Evolutionary conservation across 2,888 invertebrate species (phyloP), one percentile per base, ranked within the genome.

Genomic region (Therioaphis trifolii): DNA sequence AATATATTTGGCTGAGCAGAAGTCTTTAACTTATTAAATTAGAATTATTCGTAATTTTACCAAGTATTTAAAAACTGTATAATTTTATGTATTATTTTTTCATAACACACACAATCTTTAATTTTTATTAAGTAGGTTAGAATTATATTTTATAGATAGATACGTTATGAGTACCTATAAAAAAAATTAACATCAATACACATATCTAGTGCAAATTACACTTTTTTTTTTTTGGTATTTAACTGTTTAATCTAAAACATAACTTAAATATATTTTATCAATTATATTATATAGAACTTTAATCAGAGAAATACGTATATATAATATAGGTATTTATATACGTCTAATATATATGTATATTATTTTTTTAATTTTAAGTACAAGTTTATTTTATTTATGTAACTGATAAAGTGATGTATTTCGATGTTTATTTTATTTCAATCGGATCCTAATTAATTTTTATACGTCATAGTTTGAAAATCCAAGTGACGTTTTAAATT

Each of bases 331-430:
- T 46, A 46, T 58, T 1, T 21, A 2, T 55, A 55, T 55, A 55
- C n/a, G 18, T 18, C 18, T 21, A 3, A 55, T n/a, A 55, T 5
- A 35, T 35, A 35, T 35, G 35, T 35, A 55, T 21, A 27, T 24
- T 43, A 46, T 18, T n/a, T 76, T 5, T n/a, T 46, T 63, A 27
- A 21, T 63, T 63, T 35, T 35, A 35, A 35, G 35, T 35, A 35
- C 35, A 14, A 66, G 46, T 66, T 21, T 52, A 29, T 35, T 77
- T 14, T n/a, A 66, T 21, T 15, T 12, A 1, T 18, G 5, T 49
- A 78, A 63, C 46, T 61, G 82, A 74, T 82, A 82, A 82, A 82
- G 49, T 74, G 82, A 82, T 82, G 82, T 82, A 82, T 82, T 82
- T 82, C 40, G 72, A 82, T 82, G 82, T 82, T 49, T 61, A 82